phyloP scores from a whole-genome alignment of 2,888 invertebrate genomes.

The Himalopsyche tibetana region DNA sequence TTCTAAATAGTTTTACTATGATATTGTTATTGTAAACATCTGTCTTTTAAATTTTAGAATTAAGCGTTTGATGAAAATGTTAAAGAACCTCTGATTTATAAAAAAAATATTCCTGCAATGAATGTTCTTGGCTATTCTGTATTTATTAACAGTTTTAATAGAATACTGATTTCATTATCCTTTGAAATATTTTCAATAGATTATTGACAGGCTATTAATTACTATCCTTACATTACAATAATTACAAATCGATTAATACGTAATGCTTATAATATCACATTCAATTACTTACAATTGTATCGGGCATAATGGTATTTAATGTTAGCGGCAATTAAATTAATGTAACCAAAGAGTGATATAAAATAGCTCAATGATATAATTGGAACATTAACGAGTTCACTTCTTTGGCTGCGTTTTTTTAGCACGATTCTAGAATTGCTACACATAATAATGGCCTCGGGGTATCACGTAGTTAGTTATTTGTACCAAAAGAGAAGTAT shows the following conservation, averaged over 20 bases:
- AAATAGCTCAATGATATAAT: conserved; percentile 2
- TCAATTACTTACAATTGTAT: background rate
- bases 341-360: background rate
- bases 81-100: too few species aligned
- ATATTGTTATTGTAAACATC: too few species aligned
- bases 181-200: too few species aligned
- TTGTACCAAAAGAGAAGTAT: background rate
- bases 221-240: background rate
- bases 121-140: too few species aligned
- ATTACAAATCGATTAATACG: background rate
- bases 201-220: too few species aligned
- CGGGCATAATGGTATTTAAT: background rate
- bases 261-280: background rate
- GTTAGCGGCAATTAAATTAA: background rate
- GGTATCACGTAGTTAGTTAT: conserved; percentile 2
- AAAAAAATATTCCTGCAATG: too few species aligned
- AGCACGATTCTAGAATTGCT: conserved; percentile 20
- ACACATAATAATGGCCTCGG: background rate
- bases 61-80: too few species aligned
- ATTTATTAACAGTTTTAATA: too few species aligned
- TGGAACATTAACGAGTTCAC: conserved; percentile 4
- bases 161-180: too few species aligned
- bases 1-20: too few species aligned
- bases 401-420: conserved; percentile 13
- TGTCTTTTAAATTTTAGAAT: too few species aligned